These are phyloP conservation scores for Archips crataeganus DNA, from an alignment of 2,888 invertebrate genomes.

Conservation along the genomic window DNA sequence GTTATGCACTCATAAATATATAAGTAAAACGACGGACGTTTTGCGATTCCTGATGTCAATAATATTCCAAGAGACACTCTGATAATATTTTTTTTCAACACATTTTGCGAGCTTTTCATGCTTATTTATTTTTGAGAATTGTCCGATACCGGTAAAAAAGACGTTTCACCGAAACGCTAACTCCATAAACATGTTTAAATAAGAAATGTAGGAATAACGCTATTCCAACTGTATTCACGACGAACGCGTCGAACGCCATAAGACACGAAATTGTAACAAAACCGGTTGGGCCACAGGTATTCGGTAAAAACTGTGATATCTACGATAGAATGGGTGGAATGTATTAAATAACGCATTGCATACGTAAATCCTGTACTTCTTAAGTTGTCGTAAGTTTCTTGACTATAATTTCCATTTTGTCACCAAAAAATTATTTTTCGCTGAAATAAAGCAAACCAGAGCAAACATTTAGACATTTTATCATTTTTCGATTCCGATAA, in stretches of 20 bases:
- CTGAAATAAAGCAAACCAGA: too few relatives aligned
- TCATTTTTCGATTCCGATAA: too few relatives aligned
- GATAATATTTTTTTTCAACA: too few relatives aligned
- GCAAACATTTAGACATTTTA: too few relatives aligned
- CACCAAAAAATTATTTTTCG: neutral
- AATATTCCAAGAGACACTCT: too few relatives aligned
- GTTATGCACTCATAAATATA: too few relatives aligned
- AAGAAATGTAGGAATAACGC: conserved; percentile 24
- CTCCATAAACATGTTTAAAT: conserved; percentile 5
- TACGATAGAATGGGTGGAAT: neutral
- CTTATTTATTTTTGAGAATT: neutral
- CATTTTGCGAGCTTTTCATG: neutral
- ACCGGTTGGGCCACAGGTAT: conserved; percentile 24
- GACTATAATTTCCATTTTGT: neutral
- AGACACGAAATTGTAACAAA: conserved; percentile 9
- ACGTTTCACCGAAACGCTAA: conserved; percentile 10
- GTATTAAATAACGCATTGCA: neutral
- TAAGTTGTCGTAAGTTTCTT: too few relatives aligned
- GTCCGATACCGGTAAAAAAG: neutral
- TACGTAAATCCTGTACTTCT: too few relatives aligned
- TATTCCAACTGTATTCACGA: conserved; percentile 23
- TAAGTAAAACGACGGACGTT: too few relatives aligned
- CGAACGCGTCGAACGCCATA: conserved; percentile 21
- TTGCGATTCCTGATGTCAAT: too few relatives aligned
- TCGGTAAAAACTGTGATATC: conserved; percentile 6